Base-by-base conservation (phyloP, 2,797 vertebrate species). In the Pygocentrus nattereri region DNA sequence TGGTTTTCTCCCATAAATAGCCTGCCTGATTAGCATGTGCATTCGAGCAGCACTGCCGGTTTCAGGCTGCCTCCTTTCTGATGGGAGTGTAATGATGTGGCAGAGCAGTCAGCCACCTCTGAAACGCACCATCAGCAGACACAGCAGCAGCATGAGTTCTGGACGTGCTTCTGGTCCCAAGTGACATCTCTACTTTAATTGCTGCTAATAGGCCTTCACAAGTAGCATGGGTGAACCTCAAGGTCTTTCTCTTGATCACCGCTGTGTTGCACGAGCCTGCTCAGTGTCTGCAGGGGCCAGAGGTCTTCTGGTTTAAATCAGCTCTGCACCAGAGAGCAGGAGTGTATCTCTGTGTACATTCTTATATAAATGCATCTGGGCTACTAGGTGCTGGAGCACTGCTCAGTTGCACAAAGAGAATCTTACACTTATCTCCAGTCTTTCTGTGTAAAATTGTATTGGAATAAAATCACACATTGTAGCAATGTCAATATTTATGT, bases 191-290 rank as follows among this genome's bases (percentile, higher is more conserved):
- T 65, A 73, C 21, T 75, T 77, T 89, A 84, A 92, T 88, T 87
- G 82, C 76, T 81, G 75, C 88, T 90, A 89, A 90, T 90, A 91
- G 88, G 83, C 88, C 90, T 92, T 90, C 85, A 89, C 90, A 91
- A 90, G 87, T 78, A 88, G 69, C 78, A 83, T 56, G 64, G 79
- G 77, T 74, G 80, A 84, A 83, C 82, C 25, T 64, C 68, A 85
- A 59, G 13, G 34, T 52, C 84, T 80, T 65, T 65, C 62, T 71
- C 75, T 67, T 59, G 44, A 67, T 83, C 0, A 80, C 23, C 61
- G 34, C 78, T 50, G 82, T 68, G 64, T 78, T 85, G 38, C 25
- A 34, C 71, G 80, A 74, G 62, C 59, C 27, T 64, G 31, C 27
- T 75, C 12, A 27, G 65, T 41, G 44, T 76, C 41, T 64, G 62